Evolutionary conservation across 2,113 vertebrate species (phyloP), one percentile per base, ranked within the genome.

Genomic region (Poecilia latipinna): DNA sequence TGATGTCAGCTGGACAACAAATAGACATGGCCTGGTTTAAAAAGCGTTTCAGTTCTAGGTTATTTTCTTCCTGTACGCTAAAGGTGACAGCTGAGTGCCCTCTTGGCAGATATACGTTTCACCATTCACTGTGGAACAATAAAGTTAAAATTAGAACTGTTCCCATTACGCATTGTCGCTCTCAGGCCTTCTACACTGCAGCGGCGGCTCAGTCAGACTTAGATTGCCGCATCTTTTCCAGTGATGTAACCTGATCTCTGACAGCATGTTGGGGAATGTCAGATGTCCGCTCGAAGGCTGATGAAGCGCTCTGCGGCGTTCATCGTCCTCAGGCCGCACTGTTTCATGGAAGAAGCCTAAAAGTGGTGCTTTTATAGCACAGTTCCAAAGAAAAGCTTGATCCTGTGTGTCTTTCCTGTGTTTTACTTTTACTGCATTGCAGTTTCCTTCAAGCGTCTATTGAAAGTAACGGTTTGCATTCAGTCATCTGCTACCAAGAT

Each of bases 231-330:
- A 74, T 89, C 88, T 84, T 91, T 92, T 81, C 82, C 77, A 61
- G 74, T 92, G 81, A 91, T 89, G 90, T 89, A 91, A 91, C 85
- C 83, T 76, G 93, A 93, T 91, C 89, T 82, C n/a, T 93, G 93
- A 91, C 91, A 91, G 88, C 83, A 64, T 82, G 82, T 87, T 83
- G 88, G 83, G 89, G 90, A 93, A 91, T 91, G 90, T 92, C 90
- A 88, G 79, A 92, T 78, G 86, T 86, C 86, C 70, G 63, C 86
- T 90, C 65, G 2, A 88, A 57, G 76, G 73, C 75, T 84, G 73
- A 84, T 61, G 67, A 83, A 87, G 68, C 66, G 68, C 39, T 63
- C 76, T 32, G 51, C 39, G 65, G 61, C 73, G 80, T 83, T 87
- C 7, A 66, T 71, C 80, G 26, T 85, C 75, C 71, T 75, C 39